Evolutionary conservation across 2,888 invertebrate genomes (phyloP), one percentile per base, ranked within the genome.

Genomic region (Embidobia sp.): DNA sequence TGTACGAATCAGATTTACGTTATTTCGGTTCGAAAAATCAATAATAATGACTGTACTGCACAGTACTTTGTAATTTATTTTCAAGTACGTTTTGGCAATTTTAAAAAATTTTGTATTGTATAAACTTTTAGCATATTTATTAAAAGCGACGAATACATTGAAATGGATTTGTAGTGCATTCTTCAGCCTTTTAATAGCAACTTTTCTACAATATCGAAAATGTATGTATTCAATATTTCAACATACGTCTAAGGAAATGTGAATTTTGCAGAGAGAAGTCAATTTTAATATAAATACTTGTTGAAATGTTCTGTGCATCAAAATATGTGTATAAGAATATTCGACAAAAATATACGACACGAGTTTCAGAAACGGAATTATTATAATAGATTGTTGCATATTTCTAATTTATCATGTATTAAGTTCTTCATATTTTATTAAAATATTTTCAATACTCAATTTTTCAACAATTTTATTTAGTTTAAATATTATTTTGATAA

Each of bases 221-320:
- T 59, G 51, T 40, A 51, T 26, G 69, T 42, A 59, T 69, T 69
- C 57, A 59, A 51, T 69, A 69, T 59, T 69, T 59, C 26, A 59
- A 13, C 48, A 69, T 44, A 59, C 49, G 40, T 40, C 57, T 69
- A 29, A 48, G 31, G 67, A 49, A 46, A 69, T 69, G 49, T 49
- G 69, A 69, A 59, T 59, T 59, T 59, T 42, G 16, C 18, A 48
- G 48, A 48, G 59, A 42, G 42, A 51, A 59, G 69, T 51, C 49
- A 59, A 59, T 51, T 69, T 69, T 40, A 69, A 57, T 67, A 67
- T 49, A 57, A 57, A 67, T 67, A 57, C 53, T 67, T 67, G 64
- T 64, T 42, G 42, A 64, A 64, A 64, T 51, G 31, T 42, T 33
- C 26, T 53, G 53, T 13, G 18, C 37, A 15, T 15, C 15, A 40